Evolutionary conservation across 2,113 vertebrate genomes (phyloP), one percentile per base, ranked within the genome.

Genomic region (Dicentrarchus labrax): DNA sequence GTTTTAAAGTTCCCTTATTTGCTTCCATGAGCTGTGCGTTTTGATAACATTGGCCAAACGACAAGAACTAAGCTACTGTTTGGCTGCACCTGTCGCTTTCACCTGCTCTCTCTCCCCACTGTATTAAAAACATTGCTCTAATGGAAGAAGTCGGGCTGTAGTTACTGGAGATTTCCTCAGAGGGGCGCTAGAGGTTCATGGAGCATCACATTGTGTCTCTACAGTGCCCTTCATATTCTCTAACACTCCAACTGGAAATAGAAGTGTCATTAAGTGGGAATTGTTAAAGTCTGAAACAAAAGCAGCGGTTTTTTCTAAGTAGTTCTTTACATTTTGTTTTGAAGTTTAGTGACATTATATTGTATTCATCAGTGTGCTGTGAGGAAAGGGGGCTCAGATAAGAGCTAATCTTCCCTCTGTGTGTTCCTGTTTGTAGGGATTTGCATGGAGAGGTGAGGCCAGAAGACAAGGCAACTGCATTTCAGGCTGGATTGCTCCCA

Each of bases 361-460:
- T 61, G 10, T 70, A 54, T 70, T 70, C 62, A 61, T 78, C 3
- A 72, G 72, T 83, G 68, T 59, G 51, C 22, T 71, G 68, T 51
- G 47, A 60, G 64, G 64, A 61, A 21, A 41, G 9, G 60, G 30
- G 64, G 59, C 53, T 69, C 48, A 59, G 65, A 69, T 56, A 10
- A 78, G 59, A 53, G 73, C 59, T 83, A 83, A 93, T 87, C 88
- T 84, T 30, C 54, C 48, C 82, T 75, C 30, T 78, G 85, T 91
- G 86, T 81, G 77, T 85, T 85, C 79, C 80, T 88, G 87, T 84
- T 79, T 88, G 89, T 71, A 80, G 88, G 78, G 89, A 83, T 89
- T 86, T 86, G n/a, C 74, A 78, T 78, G 78, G 1, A 85, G 61
- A 76, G 68, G 43, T 61, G 50, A 69, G 30, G 50, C 30, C 38